Conservation (phyloP, 2,797 vertebrate genomes). For the Falco concolor region DNA sequence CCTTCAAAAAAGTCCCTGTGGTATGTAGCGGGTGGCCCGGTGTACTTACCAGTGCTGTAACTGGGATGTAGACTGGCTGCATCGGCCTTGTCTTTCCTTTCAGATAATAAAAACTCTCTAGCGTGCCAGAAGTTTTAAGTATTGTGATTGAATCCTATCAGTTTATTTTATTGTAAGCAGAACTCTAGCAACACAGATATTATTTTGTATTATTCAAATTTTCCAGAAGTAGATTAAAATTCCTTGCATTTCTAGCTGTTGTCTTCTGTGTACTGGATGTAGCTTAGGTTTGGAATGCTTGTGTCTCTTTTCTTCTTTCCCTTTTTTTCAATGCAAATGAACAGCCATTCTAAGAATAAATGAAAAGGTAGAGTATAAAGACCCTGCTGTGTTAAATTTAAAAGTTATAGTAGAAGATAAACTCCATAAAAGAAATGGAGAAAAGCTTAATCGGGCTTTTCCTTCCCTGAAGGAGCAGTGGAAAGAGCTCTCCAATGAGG, state of each 20-base stretch:
- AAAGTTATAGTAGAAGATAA: not conserved
- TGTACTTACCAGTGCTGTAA: not conserved
- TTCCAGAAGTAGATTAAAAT: not conserved
- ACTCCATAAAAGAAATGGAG: not conserved
- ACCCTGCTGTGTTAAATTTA: not conserved
- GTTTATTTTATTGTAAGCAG: not conserved
- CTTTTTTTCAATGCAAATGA: not conserved
- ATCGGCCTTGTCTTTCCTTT: not conserved
- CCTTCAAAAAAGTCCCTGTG: not conserved
- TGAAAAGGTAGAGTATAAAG: not conserved
- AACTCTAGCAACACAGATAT: not conserved
- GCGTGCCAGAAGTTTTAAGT: not conserved
- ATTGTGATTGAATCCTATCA: not conserved
- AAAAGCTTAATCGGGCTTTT: not conserved
- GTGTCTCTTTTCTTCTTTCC: not conserved
- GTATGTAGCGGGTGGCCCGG: not conserved
- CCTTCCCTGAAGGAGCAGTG: slow-evolving; percentile 83
- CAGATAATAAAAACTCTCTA: not conserved
- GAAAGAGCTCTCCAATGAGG: slow-evolving; percentile 93
- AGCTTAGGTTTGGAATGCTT: not conserved
- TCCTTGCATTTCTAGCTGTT: not conserved
- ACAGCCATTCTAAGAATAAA: not conserved
- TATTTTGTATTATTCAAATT: not conserved
- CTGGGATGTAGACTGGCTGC: not conserved
- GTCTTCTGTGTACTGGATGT: not conserved